Percentiles rank a stretch among this genome's conserved stretches.
Conservation (phyloP, 53 echinoderm and acorn worm species). For the Hippasteria phrygiana region DNA sequence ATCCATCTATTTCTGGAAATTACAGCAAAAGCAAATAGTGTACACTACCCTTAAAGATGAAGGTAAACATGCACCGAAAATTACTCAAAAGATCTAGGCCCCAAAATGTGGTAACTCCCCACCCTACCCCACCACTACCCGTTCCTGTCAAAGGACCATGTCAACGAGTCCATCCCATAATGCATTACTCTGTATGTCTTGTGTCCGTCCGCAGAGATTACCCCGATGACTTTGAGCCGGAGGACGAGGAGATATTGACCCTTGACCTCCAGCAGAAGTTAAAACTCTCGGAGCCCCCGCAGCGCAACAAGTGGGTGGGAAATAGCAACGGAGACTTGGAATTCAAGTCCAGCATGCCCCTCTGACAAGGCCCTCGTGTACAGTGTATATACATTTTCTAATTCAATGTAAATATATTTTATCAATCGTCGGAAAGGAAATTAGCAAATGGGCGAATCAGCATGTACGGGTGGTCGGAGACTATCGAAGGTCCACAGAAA, state of each 20-base stretch:
- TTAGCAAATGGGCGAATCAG: neutral
- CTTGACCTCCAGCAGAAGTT: conserved; percentile 79
- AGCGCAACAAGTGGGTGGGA: conserved; percentile 79
- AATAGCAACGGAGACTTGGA: conserved; percentile 8
- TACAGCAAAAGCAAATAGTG: too few species aligned
- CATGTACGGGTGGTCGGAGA: neutral
- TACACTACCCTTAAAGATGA: too few species aligned
- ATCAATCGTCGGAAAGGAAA: neutral
- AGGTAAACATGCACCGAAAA: too few species aligned
- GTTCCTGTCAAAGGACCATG: neutral
- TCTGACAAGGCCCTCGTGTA: conserved; percentile 23
- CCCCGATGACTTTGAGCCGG: conserved; percentile 96
- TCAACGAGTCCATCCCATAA: too few species aligned
- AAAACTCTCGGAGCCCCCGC: conserved; percentile 69
- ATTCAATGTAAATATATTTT: conserved; percentile 22
- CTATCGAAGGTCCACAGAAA: too few species aligned
- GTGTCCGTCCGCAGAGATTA: conserved; percentile 74
- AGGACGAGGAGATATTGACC: conserved; percentile 88
- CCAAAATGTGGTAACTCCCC: too few species aligned
- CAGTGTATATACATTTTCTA: conserved; percentile 51
- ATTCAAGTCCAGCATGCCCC: conserved; percentile 44
- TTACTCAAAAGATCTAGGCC: too few species aligned
- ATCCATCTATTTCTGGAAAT: too few species aligned
- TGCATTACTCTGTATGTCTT: neutral
- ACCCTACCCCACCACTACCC: too few species aligned